Percentiles rank a stretch among this genome's conserved stretches.
These are phyloP conservation scores for Piscicola geometra DNA, from an alignment of 2,888 invertebrate genomes.

Conservation along the genomic window DNA sequence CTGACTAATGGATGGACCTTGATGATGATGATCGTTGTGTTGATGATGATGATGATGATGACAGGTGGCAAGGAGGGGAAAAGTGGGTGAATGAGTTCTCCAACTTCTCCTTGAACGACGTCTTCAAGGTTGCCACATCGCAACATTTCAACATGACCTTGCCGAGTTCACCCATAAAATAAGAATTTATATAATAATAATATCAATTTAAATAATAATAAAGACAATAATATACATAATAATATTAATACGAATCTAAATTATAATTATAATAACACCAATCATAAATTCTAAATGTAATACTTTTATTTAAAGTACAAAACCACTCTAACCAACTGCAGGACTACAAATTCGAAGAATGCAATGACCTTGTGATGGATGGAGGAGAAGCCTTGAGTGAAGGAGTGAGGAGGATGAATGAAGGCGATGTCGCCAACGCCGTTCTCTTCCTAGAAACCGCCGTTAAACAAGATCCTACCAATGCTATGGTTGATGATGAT, in stretches of 20 bases:
- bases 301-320: no score
- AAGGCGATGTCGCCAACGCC: conserved; percentile 89
- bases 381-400: conserved; percentile 71
- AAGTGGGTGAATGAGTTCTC: not conserved
- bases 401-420: conserved; percentile 74
- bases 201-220: no score
- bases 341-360: conserved; percentile 74
- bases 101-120: not conserved
- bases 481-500: conserved; percentile 15
- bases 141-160: no score
- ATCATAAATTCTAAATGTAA: no score
- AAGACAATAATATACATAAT: no score
- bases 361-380: conserved; percentile 61
- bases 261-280: no score
- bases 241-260: no score
- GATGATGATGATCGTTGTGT: no score
- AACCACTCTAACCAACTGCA: no score
- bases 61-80: not conserved
- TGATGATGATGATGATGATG: not conserved
- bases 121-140: not conserved
- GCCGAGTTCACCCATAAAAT: no score
- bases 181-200: no score
- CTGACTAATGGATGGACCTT: no score
- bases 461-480: conserved; percentile 51
- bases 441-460: conserved; percentile 94